Evolutionary conservation across 2,797 vertebrate genomes (phyloP).

Genomic region (Lepus townsendii): DNA sequence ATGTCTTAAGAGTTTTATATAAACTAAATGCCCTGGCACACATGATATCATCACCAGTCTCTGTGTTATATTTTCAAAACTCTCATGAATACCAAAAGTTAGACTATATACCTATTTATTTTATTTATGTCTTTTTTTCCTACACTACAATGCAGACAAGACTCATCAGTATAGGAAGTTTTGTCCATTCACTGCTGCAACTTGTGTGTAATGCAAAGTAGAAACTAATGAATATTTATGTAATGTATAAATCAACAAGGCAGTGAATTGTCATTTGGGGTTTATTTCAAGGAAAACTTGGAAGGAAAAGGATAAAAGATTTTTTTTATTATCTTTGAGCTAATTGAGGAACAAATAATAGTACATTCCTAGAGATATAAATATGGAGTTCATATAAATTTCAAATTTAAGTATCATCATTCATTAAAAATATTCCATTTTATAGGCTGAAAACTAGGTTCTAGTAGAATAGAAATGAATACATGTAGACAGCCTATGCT

Average conservation of each 20-base stretch:
- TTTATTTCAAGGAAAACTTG: background rate
- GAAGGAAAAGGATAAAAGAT: background rate
- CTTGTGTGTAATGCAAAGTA: background rate
- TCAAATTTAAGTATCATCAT: slow-evolving; percentile 15
- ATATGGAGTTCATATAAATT: background rate
- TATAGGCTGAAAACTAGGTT: background rate
- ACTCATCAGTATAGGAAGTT: background rate
- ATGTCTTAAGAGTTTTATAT: background rate
- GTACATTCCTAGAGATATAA: background rate
- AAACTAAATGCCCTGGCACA: background rate
- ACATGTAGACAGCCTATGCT: background rate
- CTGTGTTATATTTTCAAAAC: background rate
- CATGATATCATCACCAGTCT: background rate
- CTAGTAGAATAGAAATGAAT: background rate
- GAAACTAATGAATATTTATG: background rate
- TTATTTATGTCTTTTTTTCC: background rate
- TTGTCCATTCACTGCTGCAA: background rate
- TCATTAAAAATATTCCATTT: background rate
- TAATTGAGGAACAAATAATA: background rate
- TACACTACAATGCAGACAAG: background rate
- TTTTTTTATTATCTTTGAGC: background rate
- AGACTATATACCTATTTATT: background rate
- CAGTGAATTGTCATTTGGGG: background rate
- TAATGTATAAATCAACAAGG: background rate
- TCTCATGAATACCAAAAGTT: background rate